Conservation (phyloP, 2,113 vertebrate genomes). For the Oophaga pumilio region DNA sequence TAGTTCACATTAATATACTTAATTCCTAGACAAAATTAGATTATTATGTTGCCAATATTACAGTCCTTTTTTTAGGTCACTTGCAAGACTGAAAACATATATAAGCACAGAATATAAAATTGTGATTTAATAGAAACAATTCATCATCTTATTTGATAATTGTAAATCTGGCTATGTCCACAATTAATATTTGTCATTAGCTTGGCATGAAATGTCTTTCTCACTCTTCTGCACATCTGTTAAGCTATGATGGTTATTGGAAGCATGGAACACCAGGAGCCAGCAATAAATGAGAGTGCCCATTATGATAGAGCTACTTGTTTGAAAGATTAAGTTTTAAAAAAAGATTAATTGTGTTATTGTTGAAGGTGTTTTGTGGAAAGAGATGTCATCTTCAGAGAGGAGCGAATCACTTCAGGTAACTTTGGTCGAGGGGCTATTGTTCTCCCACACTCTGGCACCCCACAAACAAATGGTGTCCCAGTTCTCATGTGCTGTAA, state of each 20-base stretch:
- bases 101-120: not conserved
- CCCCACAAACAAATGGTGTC: too few relatives aligned
- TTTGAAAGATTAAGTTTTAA: too few relatives aligned
- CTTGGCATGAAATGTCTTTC: not conserved
- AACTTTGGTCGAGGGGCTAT: too few relatives aligned
- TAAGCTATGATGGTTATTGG: not conserved
- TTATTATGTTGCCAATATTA: not conserved
- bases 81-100: not conserved
- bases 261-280: not conserved
- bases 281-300: not conserved
- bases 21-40: not conserved
- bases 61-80: not conserved
- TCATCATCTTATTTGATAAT: not conserved
- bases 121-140: not conserved
- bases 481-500: too few relatives aligned
- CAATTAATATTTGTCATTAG: not conserved
- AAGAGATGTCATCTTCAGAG: not conserved
- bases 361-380: not conserved
- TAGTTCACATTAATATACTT: not conserved
- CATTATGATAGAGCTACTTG: not conserved
- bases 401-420: too few relatives aligned
- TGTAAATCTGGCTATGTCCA: not conserved
- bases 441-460: too few relatives aligned
- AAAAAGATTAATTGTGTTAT: not conserved
- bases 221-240: not conserved